These are phyloP conservation scores for Corythaeola cristata DNA, from an alignment of 2,113 vertebrate genomes.

Conservation along the genomic window DNA sequence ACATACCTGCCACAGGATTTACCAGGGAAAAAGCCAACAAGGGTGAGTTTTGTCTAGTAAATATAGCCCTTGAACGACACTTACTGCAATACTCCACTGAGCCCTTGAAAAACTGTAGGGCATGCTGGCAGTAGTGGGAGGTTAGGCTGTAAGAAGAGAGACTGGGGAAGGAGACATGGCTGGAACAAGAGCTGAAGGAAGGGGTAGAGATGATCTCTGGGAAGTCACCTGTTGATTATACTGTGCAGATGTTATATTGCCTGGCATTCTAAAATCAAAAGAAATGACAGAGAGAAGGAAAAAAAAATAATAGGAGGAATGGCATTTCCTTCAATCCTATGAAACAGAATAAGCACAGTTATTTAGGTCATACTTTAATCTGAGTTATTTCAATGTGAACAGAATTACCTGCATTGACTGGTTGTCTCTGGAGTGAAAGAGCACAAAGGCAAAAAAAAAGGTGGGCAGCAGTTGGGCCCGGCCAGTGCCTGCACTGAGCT, in stretches of 20 bases:
- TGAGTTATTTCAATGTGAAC: neutral
- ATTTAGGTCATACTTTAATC: neutral
- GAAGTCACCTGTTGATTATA: neutral
- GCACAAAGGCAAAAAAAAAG: neutral
- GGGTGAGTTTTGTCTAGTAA: neutral
- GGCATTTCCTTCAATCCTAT: neutral
- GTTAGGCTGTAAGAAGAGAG: neutral
- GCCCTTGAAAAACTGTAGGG: neutral
- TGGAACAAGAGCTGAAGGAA: neutral
- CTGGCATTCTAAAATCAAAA: neutral
- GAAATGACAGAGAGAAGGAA: fast-evolving
- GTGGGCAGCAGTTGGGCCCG: neutral
- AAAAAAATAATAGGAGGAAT: neutral
- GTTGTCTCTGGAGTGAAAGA: neutral
- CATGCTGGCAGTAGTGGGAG: neutral
- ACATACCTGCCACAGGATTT: neutral
- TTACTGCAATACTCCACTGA: neutral
- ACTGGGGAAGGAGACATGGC: neutral
- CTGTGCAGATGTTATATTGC: neutral
- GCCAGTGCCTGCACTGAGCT: neutral
- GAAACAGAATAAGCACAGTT: neutral
- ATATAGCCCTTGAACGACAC: neutral
- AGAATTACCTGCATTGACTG: neutral
- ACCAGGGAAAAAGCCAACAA: neutral
- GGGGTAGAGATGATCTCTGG: neutral